Conservation (phyloP, 2,797 vertebrate genomes). For the Anabacerthia variegaticeps region DNA sequence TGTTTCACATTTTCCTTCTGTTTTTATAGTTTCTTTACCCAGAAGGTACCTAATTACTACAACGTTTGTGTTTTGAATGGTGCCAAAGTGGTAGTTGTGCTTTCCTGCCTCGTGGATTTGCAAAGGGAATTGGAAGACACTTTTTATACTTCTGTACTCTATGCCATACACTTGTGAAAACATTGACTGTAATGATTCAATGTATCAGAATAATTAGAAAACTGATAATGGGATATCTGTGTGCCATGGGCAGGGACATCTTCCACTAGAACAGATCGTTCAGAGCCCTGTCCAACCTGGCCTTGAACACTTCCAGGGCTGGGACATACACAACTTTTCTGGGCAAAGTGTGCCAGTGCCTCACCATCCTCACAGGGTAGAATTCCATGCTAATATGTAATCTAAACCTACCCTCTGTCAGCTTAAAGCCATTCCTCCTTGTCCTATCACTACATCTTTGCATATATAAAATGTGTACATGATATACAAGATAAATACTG, state of each 20-base stretch:
- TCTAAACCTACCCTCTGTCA: neutral
- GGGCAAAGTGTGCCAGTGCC: neutral
- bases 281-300: neutral
- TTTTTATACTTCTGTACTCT: neutral
- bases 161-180: neutral
- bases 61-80: neutral
- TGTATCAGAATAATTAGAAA: neutral
- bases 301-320: neutral
- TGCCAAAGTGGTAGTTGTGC: neutral
- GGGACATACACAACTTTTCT: neutral
- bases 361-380: neutral
- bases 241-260: neutral
- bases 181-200: neutral
- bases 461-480: neutral
- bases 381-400: neutral
- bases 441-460: neutral
- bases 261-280: neutral
- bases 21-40: neutral
- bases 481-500: neutral
- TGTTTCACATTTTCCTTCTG: neutral
- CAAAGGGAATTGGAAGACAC: neutral
- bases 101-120: neutral
- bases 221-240: neutral
- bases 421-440: neutral
- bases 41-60: neutral